Base-by-base conservation (phyloP, 2,113 vertebrate genomes). In the Campylomormyrus tamandua region DNA sequence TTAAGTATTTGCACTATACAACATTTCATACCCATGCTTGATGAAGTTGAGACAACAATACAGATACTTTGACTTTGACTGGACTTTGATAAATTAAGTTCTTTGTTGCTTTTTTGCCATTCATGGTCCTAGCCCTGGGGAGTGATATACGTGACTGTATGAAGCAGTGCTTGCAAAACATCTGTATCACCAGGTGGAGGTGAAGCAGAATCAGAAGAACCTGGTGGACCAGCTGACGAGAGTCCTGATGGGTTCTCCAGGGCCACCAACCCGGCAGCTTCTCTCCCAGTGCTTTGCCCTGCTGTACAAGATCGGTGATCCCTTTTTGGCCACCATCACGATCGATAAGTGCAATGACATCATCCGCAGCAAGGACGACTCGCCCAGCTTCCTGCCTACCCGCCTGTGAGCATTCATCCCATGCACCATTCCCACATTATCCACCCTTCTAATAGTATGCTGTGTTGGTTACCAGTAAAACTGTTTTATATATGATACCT, bases 321-420 rank as follows among this genome's bases (percentile, higher is more conserved):
- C 97, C 1, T 94, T 98, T 80, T 94, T 96, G 90, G 95, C 96
- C 92, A 96, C 96, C 91, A 95, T 97, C 83, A 96, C 97, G 90
- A 96, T 99, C 91, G 97, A 99, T 90, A 96, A 96, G 92, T 99
- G 98, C 95, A 98, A 97, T 94, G 97, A 98, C 91, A 96, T 99
- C 92, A 97, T 99, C 93, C 97, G 97, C 89, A 97, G 97, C 95
- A 99, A 96, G 95, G 98, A 99, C 93, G 98, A 99, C 95, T 99
- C 98, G 11, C 98, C 98, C 83, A 99, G 97, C 88, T 97, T 96
- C 91, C 97, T 99, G 88, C 98, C 98, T 4, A 97, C 97, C 0
- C 97, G 98, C 91, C 97, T 99, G 98, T 99, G 94, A 97, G 98
- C 96, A 77, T 74, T 13, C 31, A 58, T 39, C 9, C 27, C 49